Evolutionary conservation across 2,888 invertebrate genomes (phyloP), one percentile per base, ranked within the genome.

Genomic region (Peribatodes rhomboidaria): DNA sequence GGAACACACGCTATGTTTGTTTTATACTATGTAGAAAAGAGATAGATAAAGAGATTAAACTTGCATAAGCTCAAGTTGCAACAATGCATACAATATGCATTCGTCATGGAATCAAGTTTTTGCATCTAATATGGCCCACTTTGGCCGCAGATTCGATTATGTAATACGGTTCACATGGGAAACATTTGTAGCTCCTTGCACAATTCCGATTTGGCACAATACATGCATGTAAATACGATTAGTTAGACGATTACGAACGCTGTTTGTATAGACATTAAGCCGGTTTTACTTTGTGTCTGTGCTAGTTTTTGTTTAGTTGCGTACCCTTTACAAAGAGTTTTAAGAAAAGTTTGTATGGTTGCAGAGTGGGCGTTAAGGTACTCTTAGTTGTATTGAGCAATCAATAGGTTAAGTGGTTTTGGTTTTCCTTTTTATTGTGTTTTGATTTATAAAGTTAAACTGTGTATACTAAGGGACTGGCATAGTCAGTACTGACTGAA

Each of bases 111-210:
- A 37, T 31, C 10, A 10, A 59, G 65, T 70, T 72, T 72, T 72
- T 72, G 61, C 61, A 27, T 39, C 18, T 56, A 52, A 39, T n/a
- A 9, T 33, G 60, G 2, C 65, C 60, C 35, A 65, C 33, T 46
- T 55, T 8, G 27, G n/a, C 27, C 42, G 20, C 16, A 6, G 33
- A 27, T 57, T 41, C 6, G 42, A 37, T 70, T 66, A 67, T 42
- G 72, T 68, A 70, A 72, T 35, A 1, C 20, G 42, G 50, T 66
- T 72, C 72, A 50, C 70, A 69, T 68, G 72, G 68, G 70, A 72
- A 68, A 55, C 55, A 58, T 47, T 20, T 54, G 39, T 47, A 49
- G 33, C 31, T 44, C 27, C 11, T 71, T 70, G 53, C 70, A 69
- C 67, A 68, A 72, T 67, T 52, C 49, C 16, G 62, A 64, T 49